Percentiles rank a stretch among this genome's conserved stretches.
These are phyloP conservation scores for Tauraco hartlaubi DNA, from an alignment of 2,797 vertebrate genomes.

Conservation along the genomic window DNA sequence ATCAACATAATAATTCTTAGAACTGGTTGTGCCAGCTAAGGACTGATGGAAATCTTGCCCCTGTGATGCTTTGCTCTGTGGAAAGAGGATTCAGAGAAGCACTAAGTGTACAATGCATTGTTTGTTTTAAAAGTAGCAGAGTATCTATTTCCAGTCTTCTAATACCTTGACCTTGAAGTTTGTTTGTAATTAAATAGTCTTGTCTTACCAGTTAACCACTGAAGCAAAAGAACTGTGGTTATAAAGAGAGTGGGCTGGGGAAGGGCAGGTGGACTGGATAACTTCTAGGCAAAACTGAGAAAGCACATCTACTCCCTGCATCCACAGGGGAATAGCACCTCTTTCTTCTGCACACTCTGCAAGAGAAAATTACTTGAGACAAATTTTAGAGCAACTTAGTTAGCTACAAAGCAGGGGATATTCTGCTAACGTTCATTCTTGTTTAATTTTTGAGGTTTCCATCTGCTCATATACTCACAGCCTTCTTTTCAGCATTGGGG, in stretches of 20 bases:
- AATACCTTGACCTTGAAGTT: conserved; percentile 23
- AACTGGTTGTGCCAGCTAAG: background rate
- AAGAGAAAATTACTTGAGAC: background rate
- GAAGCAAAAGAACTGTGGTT: conserved; percentile 6
- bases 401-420: background rate
- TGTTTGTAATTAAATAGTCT: background rate
- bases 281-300: background rate
- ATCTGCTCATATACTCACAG: background rate
- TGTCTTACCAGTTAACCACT: background rate
- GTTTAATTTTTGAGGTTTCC: background rate
- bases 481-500: background rate
- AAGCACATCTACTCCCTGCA: background rate
- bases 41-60: conserved; percentile 7
- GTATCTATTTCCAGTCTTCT: conserved; percentile 44
- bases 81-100: conserved; percentile 15
- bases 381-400: background rate
- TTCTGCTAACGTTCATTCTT: background rate
- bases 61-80: background rate
- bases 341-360: background rate
- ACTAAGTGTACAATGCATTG: background rate
- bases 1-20: conserved; percentile 1
- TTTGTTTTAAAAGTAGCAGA: conserved; percentile 4
- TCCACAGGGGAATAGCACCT: background rate
- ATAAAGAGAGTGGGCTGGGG: background rate
- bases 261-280: background rate